Evolutionary conservation across 2,113 vertebrate genomes (phyloP).

Genomic region (Lipotes vexillifer): DNA sequence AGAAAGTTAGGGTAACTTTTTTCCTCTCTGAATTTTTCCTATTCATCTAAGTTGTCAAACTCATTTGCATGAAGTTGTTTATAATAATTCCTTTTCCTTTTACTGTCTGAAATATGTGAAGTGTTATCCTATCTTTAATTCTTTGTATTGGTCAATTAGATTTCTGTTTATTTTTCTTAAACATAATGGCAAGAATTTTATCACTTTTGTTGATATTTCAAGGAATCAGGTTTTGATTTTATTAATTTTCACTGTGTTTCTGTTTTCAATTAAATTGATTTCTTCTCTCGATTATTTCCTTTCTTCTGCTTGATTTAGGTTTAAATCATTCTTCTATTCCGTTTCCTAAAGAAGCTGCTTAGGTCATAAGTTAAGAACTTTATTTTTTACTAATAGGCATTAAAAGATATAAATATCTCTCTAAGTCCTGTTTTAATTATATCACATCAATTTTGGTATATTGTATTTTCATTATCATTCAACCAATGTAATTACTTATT

Average conservation of each 20-base stretch:
- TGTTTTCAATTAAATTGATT: neutral
- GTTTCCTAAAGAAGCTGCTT: neutral
- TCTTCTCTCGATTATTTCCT: neutral
- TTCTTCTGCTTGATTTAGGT: neutral
- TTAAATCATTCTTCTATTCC: neutral
- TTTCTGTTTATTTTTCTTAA: neutral
- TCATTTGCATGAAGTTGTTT: neutral
- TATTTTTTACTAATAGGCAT: neutral
- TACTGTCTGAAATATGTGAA: neutral
- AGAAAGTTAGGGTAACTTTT: neutral
- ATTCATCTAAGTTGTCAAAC: neutral
- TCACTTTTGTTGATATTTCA: neutral
- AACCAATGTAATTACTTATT: neutral
- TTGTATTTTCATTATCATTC: neutral
- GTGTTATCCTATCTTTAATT: neutral
- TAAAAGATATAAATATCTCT: neutral
- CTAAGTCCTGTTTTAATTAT: neutral
- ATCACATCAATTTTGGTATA: neutral
- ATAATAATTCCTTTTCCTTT: neutral
- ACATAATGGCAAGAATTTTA: neutral
- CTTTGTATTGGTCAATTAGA: neutral
- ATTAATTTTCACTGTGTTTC: neutral
- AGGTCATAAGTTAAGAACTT: neutral
- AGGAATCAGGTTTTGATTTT: neutral
- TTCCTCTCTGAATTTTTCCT: neutral